Evolutionary conservation across 2,797 vertebrate species (phyloP).

Genomic region (Macroramphosus scolopax): DNA sequence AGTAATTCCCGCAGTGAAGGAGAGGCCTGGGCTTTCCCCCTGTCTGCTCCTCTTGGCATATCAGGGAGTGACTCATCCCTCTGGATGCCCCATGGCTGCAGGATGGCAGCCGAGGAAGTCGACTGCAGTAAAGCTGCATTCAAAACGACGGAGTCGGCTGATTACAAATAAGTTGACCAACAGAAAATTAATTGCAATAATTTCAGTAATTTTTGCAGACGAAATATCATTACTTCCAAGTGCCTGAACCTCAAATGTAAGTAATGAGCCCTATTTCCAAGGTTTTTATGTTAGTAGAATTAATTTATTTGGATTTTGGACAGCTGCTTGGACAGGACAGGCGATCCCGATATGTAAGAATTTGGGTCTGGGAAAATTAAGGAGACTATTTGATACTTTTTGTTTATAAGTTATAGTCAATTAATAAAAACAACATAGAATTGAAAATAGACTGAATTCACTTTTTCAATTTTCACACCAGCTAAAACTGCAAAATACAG

Average conservation of each 20-base stretch:
- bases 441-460: too few species aligned
- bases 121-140: neutral
- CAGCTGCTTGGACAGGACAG: neutral
- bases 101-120: slow-evolving; percentile 16
- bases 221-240: neutral
- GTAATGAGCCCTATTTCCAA: too few species aligned
- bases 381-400: neutral
- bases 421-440: too few species aligned
- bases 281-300: too few species aligned
- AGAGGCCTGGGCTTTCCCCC: slow-evolving; percentile 48
- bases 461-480: too few species aligned
- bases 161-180: neutral
- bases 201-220: neutral
- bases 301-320: neutral
- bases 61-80: slow-evolving; percentile 50
- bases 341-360: neutral
- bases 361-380: neutral
- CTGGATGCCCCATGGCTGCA: slow-evolving; percentile 30
- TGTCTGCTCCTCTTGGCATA: slow-evolving; percentile 42
- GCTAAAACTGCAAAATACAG: too few species aligned
- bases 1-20: slow-evolving; percentile 41
- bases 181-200: neutral
- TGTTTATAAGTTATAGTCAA: neutral
- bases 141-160: neutral
- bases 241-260: too few species aligned